A percentile compares a stretch with the other conserved stretches of the same genome.
These are phyloP conservation scores for Pristis pectinata DNA, from an alignment of 2,797 vertebrate genomes.

Conservation along the genomic window DNA sequence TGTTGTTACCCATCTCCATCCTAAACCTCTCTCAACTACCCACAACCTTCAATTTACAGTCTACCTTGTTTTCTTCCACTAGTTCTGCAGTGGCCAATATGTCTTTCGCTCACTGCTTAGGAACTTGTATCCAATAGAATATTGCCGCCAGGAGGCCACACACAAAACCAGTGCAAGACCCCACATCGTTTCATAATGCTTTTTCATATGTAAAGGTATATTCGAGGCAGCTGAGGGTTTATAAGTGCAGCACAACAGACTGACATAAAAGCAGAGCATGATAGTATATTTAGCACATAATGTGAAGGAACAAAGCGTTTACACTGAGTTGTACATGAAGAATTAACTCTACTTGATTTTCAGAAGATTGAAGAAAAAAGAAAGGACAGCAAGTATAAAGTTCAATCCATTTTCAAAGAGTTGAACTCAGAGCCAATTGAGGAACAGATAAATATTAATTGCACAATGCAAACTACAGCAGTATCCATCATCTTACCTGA, in stretches of 20 bases:
- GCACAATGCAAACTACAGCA: background rate
- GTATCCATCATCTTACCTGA: conserved; percentile 55
- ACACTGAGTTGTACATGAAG: background rate
- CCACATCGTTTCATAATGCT: too few relatives aligned
- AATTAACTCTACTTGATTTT: background rate
- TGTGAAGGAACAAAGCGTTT: background rate
- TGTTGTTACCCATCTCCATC: too few relatives aligned
- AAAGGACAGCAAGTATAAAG: background rate
- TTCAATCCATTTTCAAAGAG: background rate
- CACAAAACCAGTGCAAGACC: too few relatives aligned
- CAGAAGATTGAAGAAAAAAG: background rate
- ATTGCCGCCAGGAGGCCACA: too few relatives aligned
- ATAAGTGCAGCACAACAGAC: background rate
- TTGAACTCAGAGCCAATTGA: background rate
- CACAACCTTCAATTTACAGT: too few relatives aligned
- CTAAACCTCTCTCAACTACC: too few relatives aligned
- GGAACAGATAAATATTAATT: background rate
- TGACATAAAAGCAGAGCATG: background rate
- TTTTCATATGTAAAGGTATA: background rate
- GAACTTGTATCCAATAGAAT: too few relatives aligned
- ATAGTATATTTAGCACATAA: background rate
- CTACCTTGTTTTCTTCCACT: too few relatives aligned
- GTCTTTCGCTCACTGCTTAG: too few relatives aligned
- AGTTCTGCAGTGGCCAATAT: too few relatives aligned
- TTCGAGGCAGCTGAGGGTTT: background rate